Conservation (phyloP, 2,888 invertebrate genomes). For the Polyploca ridens region DNA sequence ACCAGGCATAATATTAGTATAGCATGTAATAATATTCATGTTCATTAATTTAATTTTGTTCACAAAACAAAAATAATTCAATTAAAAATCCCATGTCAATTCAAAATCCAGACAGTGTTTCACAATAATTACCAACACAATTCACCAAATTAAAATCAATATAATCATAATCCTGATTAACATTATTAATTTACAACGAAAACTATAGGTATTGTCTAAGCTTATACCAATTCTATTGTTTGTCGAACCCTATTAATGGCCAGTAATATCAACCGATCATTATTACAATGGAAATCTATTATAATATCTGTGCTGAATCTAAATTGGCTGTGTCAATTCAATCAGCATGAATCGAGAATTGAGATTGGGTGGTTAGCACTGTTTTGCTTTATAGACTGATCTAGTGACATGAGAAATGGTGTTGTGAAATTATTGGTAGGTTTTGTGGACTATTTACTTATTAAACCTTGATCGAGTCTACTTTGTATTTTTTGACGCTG, state of each 20-base stretch:
- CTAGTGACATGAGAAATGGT: too few relatives aligned
- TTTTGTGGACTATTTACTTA: too few relatives aligned
- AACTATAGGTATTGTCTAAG: background rate
- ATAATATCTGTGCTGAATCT: constrained; percentile 29
- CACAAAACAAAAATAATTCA: background rate
- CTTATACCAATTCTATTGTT: constrained; percentile 24
- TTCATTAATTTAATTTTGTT: too few relatives aligned
- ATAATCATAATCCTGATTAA: background rate
- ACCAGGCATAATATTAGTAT: too few relatives aligned
- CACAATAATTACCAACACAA: background rate
- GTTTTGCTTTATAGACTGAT: background rate
- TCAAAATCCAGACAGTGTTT: background rate
- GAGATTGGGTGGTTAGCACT: background rate
- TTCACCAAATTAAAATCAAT: background rate
- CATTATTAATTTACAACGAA: constrained; percentile 22
- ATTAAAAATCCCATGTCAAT: background rate
- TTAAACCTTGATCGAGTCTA: too few relatives aligned
- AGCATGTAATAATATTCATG: too few relatives aligned
- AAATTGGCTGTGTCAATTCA: constrained; percentile 28
- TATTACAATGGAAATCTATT: constrained; percentile 33
- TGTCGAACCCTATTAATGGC: constrained; percentile 24
- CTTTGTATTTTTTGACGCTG: too few relatives aligned
- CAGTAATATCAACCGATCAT: constrained; percentile 24
- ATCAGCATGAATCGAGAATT: background rate
- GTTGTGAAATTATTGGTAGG: background rate